These are phyloP conservation scores for Pleuronectes platessa DNA, from an alignment of 2,113 vertebrate genomes.

Conservation along the genomic window DNA sequence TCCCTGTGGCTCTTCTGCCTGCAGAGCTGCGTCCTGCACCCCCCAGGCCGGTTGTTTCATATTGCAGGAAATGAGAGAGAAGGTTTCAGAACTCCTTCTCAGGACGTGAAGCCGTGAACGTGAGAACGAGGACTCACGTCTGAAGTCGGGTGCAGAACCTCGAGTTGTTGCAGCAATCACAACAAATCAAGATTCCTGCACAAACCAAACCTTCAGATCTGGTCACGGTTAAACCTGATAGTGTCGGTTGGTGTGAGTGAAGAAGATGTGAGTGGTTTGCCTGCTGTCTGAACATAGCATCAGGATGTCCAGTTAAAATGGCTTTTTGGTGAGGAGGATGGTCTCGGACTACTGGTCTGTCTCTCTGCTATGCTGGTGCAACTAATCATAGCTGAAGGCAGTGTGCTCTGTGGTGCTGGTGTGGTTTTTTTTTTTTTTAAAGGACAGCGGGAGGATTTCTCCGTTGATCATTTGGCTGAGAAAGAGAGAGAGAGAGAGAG, in stretches of 20 bases:
- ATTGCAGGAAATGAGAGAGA: neutral
- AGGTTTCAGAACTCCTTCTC: too few relatives aligned
- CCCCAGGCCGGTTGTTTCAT: neutral
- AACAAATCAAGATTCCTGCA: too few relatives aligned
- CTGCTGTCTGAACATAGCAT: too few relatives aligned
- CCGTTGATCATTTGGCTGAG: slow-evolving; percentile 61
- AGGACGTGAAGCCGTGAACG: too few relatives aligned
- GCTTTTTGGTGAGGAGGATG: slow-evolving; percentile 30
- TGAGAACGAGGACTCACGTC: too few relatives aligned
- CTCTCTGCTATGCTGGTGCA: slow-evolving; percentile 73
- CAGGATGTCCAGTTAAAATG: slow-evolving; percentile 10
- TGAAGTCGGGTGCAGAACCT: too few relatives aligned
- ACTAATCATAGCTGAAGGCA: slow-evolving; percentile 72
- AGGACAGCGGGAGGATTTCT: slow-evolving; percentile 29
- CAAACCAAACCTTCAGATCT: too few relatives aligned
- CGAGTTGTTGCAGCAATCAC: too few relatives aligned
- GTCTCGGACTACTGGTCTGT: slow-evolving; percentile 39
- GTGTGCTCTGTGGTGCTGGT: slow-evolving; percentile 78
- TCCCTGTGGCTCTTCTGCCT: too few relatives aligned
- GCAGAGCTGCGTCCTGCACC: neutral
- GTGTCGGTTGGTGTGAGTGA: too few relatives aligned
- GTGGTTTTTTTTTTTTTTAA: slow-evolving; percentile 36
- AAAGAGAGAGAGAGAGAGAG: slow-evolving; percentile 32
- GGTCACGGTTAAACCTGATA: too few relatives aligned
- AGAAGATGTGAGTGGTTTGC: too few relatives aligned